Evolutionary conservation across 2,797 vertebrate genomes (phyloP).

Genomic region (Sebastes nivosus): DNA sequence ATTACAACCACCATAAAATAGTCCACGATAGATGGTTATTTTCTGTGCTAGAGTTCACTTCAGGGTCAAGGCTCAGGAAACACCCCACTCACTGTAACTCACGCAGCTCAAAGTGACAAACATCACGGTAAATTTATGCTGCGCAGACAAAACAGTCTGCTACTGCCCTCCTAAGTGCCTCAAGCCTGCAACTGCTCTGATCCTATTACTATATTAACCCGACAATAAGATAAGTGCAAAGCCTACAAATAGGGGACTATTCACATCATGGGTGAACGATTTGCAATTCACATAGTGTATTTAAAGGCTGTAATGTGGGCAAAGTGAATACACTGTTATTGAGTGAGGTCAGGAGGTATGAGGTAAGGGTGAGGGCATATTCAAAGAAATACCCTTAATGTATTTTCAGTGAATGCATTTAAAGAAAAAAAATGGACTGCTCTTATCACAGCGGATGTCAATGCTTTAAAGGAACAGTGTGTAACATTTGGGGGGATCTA

Average conservation of each 20-base stretch:
- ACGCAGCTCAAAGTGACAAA: slow-evolving; percentile 36
- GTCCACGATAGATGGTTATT: not conserved
- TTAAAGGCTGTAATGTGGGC: slow-evolving; percentile 20
- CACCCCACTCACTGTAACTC: slow-evolving; percentile 13
- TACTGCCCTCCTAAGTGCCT: not conserved
- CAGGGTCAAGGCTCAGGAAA: slow-evolving; percentile 33
- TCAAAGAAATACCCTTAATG: slow-evolving; percentile 16
- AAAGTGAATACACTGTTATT: slow-evolving; percentile 17
- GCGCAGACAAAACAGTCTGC: not conserved
- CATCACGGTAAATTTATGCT: slow-evolving; percentile 17
- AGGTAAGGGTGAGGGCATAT: slow-evolving; percentile 21
- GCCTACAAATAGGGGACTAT: not conserved
- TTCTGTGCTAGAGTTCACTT: slow-evolving; percentile 19
- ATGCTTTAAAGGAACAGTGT: not conserved
- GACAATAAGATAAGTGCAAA: slow-evolving; percentile 23
- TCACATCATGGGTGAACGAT: slow-evolving; percentile 7
- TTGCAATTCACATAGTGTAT: slow-evolving; percentile 12
- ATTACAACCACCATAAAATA: not conserved
- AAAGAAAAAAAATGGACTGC: not conserved
- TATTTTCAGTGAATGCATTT: slow-evolving; percentile 3
- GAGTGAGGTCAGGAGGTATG: slow-evolving; percentile 12
- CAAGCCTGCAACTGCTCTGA: slow-evolving; percentile 21
- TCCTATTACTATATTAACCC: slow-evolving; percentile 40
- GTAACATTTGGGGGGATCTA: too few relatives aligned
- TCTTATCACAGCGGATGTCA: not conserved